Evolutionary conservation across 1,140 invertebrate species (phyloP).

Genomic region (Schlechtendalia chinensis): DNA sequence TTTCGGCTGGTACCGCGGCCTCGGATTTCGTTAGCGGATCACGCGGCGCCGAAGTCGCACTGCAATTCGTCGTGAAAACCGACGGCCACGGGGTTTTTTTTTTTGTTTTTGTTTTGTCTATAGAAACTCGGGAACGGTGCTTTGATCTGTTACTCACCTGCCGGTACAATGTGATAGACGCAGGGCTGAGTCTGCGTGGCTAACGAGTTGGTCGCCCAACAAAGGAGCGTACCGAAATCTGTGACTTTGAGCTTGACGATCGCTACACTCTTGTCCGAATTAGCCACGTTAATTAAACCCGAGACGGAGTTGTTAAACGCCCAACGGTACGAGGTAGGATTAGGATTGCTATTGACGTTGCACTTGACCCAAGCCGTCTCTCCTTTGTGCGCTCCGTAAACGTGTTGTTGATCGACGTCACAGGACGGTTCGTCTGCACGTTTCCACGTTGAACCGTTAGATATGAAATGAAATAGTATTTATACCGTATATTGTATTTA

Average conservation of each 20-base stretch:
- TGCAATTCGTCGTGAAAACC: not conserved
- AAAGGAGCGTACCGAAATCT: slow-evolving; percentile 63
- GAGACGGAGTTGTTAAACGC: slow-evolving; percentile 64
- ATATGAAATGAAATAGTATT: too few species aligned
- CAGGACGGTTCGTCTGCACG: slow-evolving; percentile 59
- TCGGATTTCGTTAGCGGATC: too few species aligned
- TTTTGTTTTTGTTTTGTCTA: too few species aligned
- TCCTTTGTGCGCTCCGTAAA: slow-evolving; percentile 62
- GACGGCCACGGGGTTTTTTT: too few species aligned
- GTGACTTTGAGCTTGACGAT: slow-evolving; percentile 1
- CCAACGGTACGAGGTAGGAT: slow-evolving; percentile 61
- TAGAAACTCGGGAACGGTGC: too few species aligned
- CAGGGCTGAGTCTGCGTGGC: slow-evolving; percentile 61
- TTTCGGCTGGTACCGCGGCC: too few species aligned
- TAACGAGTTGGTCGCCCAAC: slow-evolving; percentile 61
- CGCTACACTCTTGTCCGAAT: slow-evolving; percentile 50
- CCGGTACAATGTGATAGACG: slow-evolving; percentile 62
- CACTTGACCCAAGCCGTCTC: slow-evolving; percentile 62
- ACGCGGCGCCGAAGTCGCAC: too few species aligned
- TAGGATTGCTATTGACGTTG: slow-evolving; percentile 63
- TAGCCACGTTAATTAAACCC: slow-evolving; percentile 56
- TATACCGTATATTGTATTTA: too few species aligned
- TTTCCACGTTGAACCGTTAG: not conserved
- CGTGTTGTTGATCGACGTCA: slow-evolving; percentile 58
- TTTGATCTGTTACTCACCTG: slow-evolving; percentile 55